Evolutionary conservation across 2,113 vertebrate species (phyloP), one percentile per base, ranked within the genome.

Genomic region (Hemiprocne comata): DNA sequence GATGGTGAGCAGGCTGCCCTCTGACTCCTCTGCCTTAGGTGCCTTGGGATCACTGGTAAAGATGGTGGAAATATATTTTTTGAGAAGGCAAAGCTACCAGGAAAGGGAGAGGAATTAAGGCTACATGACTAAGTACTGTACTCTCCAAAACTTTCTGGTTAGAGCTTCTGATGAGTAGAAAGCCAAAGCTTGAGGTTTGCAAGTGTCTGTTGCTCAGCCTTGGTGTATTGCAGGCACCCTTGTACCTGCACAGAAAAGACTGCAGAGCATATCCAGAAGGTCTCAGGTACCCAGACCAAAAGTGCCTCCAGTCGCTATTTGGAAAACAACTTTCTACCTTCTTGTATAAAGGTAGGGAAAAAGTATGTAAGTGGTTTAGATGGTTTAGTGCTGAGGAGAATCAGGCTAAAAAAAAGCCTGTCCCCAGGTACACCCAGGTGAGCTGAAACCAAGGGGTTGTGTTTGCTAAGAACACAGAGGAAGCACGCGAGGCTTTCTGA

Each of bases 351-450:
- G 71, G 66, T 50, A 91, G 26, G 33, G 6, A 10, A 44, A 19
- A 69, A 60, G 1, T 11, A 33, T 13, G 2, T 14, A 0, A 1
- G 9, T 12, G 64, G 44, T 36, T 53, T 33, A 6, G 3, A 3
- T 5, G 64, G 29, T 21, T 55, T 36, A 34, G 80, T 38, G 62
- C 48, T 53, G 57, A 85, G 58, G n/a, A 42, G 38, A 28, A 21
- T 36, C 2, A 44, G 48, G 42, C 10, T 83, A n/a, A n/a, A n/a
- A 34, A 16, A 21, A 48, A 17, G 3, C 7, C 48, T 55, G 28
- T 91, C 34, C 34, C 70, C 21, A 18, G 4, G 44, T 34, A 17
- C 28, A 28, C 1, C 19, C 72, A 61, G 33, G 33, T 13, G 36
- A 84, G 81, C 46, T 79, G 69, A 10, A 53, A 13, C 17, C 5